phyloP scores from a whole-genome alignment of 2,888 invertebrate genomes.

The Axea sp. region DNA sequence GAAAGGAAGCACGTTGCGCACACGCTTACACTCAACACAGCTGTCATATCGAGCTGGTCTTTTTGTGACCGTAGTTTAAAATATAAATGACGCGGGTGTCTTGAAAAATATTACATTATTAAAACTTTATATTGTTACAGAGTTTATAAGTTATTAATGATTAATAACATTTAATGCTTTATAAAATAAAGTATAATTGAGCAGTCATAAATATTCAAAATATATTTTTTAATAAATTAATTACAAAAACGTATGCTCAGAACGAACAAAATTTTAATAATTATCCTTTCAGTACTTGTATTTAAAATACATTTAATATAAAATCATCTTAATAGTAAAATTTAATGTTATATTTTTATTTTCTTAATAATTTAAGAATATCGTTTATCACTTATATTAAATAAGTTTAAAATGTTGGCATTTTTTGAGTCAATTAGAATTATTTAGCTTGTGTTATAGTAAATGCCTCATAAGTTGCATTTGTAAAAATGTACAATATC shows the following conservation, averaged over 20 bases:
- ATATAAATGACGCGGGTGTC: conserved; percentile 60
- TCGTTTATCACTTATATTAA: no score
- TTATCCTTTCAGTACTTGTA: no score
- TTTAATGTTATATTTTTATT: no score
- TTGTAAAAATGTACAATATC: conserved; percentile 6
- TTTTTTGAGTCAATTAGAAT: conserved; percentile 10
- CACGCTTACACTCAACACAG: conserved; percentile 74
- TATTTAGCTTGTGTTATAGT: no score
- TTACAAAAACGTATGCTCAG: no score
- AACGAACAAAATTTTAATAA: no score
- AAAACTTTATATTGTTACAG: neutral
- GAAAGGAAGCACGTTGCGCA: conserved; percentile 55
- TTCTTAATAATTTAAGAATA: no score
- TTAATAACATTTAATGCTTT: neutral
- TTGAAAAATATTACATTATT: conserved; percentile 26
- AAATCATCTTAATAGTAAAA: neutral
- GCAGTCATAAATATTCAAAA: conserved; percentile 6
- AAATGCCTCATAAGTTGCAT: no score
- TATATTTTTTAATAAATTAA: no score
- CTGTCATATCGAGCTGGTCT: conserved; percentile 78
- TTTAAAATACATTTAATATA: neutral
- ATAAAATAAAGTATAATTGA: conserved; percentile 9
- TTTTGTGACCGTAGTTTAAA: conserved; percentile 75
- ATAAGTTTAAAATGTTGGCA: conserved; percentile 11
- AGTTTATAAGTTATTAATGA: neutral